Evolutionary conservation across 2,797 vertebrate species (phyloP), one percentile per base, ranked within the genome.

Genomic region (Myotis pilosus): DNA sequence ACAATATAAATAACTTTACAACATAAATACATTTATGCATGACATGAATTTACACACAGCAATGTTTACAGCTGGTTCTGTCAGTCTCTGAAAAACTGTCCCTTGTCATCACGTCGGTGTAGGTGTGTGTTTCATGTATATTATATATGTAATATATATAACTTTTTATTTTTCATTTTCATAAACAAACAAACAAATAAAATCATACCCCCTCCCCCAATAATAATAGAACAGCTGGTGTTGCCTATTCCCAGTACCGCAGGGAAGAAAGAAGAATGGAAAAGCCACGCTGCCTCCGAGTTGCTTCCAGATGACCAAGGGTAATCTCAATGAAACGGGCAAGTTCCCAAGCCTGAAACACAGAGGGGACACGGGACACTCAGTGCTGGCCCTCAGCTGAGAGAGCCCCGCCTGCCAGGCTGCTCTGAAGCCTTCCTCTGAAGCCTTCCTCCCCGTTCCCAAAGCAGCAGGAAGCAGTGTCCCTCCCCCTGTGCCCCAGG

Each of bases 11-110:
- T 99, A 99, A 99, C 99, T 99, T 99, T 99, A 98, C 99, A 99
- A 99, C 99, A 99, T 99, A 99, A 99, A 99, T 99, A 99, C 99
- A 99, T 99, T 99, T 99, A 99, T 99, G 99, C 99, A 98, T 98
- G 99, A 99, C 99, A 99, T 99, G 98, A 99, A 99, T 99, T 99
- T 99, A 99, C 99, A 99, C 99, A 99, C 99, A 99, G 99, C 99
- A 98, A 98, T n/a, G 98, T 99, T 98, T 99, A 99, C 98, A 99
- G 99, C 99, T 98, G 98, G 98, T 96, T 97, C 97, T 96, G 94
- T 98, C 98, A 97, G 98, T 99, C 99, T 99, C 98, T 99, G 98
- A 98, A 98, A 98, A 98, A 98, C 98, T 98, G 98, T 99, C 98
- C 98, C 97, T 98, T 98, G 97, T 98, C 98, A 97, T 96, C 85